phyloP scores from a whole-genome alignment of 2,797 vertebrate species.

The Paramormyrops hopkinsi region DNA sequence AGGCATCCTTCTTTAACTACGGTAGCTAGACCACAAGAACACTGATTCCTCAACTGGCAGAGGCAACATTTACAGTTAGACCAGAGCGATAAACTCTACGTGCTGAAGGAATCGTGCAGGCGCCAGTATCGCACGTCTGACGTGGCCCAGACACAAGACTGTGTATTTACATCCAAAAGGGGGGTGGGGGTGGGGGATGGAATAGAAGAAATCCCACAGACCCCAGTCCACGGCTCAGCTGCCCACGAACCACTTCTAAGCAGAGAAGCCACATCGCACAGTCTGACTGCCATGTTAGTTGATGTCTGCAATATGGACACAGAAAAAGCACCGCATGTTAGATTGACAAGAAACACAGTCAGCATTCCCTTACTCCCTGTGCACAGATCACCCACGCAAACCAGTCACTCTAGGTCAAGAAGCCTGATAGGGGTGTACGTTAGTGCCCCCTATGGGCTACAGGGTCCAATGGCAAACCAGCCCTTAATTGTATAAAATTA shows the following conservation, averaged over 20 bases:
- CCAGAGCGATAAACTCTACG: neutral
- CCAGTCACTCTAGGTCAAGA: neutral
- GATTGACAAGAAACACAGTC: slow-evolving; percentile 74
- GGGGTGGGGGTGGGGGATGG: slow-evolving; percentile 29
- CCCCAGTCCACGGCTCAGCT: slow-evolving; percentile 99
- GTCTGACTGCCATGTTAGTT: slow-evolving; percentile 98
- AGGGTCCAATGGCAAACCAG: neutral
- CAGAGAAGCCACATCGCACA: slow-evolving; percentile 99
- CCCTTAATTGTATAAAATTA: neutral
- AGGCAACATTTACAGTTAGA: neutral
- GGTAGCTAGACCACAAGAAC: neutral
- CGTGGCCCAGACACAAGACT: slow-evolving; percentile 66
- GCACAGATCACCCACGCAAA: slow-evolving; percentile 62
- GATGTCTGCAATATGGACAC: slow-evolving; percentile 98
- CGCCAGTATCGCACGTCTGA: neutral
- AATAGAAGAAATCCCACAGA: slow-evolving; percentile 80
- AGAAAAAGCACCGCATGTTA: slow-evolving; percentile 83
- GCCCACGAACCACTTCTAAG: slow-evolving; percentile 99
- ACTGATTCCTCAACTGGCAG: neutral
- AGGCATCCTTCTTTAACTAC: slow-evolving; percentile 5
- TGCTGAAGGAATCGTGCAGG: neutral
- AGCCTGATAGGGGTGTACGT: neutral
- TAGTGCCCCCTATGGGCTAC: neutral
- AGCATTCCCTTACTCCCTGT: slow-evolving; percentile 29
- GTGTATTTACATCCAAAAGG: slow-evolving; percentile 55